Evolutionary conservation across 1,140 invertebrate species (phyloP).

Genomic region (Bicyclus anynana): DNA sequence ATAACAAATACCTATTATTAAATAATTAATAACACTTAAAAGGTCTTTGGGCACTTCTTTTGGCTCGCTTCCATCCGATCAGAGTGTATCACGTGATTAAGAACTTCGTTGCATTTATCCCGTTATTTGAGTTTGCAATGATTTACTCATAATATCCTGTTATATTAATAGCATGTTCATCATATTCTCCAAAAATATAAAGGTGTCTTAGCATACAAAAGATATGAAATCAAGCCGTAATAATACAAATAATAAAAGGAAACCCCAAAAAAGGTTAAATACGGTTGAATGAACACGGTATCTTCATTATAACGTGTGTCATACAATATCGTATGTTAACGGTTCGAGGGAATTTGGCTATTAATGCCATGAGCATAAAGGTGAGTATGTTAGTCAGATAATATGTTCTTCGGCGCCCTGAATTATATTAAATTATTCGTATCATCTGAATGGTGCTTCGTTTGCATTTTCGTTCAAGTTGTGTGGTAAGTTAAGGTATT

Average conservation of each 20-base stretch:
- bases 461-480: slow-evolving; percentile 7
- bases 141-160: too few relatives aligned
- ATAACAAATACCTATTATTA: too few relatives aligned
- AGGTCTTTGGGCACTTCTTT: too few relatives aligned
- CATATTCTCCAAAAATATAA: background rate
- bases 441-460: slow-evolving; percentile 16
- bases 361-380: slow-evolving; percentile 14
- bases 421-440: slow-evolving; percentile 31
- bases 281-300: slow-evolving; percentile 6
- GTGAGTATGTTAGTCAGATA: slow-evolving; percentile 10
- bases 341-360: slow-evolving; percentile 2
- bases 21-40: too few relatives aligned
- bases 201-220: background rate
- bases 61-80: too few relatives aligned
- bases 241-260: background rate
- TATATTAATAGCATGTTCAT: too few relatives aligned
- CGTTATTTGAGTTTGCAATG: too few relatives aligned
- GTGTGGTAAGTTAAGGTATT: too few relatives aligned
- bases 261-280: background rate
- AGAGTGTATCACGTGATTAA: too few relatives aligned
- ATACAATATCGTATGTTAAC: background rate
- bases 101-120: too few relatives aligned
- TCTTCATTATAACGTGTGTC: slow-evolving; percentile 13
- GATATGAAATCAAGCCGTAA: background rate
- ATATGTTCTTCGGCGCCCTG: slow-evolving; percentile 20